Conservation (phyloP, 1,140 invertebrate species). For the Zophobas morio region DNA sequence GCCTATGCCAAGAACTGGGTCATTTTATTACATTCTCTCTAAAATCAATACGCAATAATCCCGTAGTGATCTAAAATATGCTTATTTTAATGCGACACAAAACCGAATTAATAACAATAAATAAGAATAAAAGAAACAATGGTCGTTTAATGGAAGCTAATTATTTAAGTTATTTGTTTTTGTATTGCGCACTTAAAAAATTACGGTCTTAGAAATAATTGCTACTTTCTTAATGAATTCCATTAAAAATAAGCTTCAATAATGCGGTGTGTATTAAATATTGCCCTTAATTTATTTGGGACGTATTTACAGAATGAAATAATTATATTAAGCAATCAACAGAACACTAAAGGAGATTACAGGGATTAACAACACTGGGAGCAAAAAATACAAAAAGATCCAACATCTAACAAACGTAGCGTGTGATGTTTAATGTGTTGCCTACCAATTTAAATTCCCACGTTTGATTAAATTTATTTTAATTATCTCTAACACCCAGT, state of each 20-base stretch:
- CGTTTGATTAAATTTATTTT: neutral
- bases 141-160: neutral
- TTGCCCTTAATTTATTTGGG: no score
- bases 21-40: conserved; percentile 44
- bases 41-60: conserved; percentile 47
- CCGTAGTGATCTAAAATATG: conserved; percentile 33
- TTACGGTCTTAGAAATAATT: neutral
- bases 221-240: neutral
- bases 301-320: neutral
- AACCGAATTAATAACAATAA: conserved; percentile 9
- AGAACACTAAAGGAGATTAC: neutral
- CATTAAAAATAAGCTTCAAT: neutral
- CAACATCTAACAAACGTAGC: conserved; percentile 1
- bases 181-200: neutral
- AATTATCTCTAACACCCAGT: neutral
- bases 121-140: conserved; percentile 10
- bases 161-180: neutral
- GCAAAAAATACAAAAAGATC: conserved; percentile 3
- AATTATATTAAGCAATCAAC: neutral
- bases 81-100: neutral
- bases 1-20: conserved; percentile 45
- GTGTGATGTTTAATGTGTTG: conserved; percentile 20
- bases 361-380: neutral
- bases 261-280: no score
- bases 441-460: conserved; percentile 3